A percentile compares a stretch with the other conserved stretches of the same genome.
phyloP scores from a whole-genome alignment of 2,113 vertebrate species.

The Pterocles gutturalis region DNA sequence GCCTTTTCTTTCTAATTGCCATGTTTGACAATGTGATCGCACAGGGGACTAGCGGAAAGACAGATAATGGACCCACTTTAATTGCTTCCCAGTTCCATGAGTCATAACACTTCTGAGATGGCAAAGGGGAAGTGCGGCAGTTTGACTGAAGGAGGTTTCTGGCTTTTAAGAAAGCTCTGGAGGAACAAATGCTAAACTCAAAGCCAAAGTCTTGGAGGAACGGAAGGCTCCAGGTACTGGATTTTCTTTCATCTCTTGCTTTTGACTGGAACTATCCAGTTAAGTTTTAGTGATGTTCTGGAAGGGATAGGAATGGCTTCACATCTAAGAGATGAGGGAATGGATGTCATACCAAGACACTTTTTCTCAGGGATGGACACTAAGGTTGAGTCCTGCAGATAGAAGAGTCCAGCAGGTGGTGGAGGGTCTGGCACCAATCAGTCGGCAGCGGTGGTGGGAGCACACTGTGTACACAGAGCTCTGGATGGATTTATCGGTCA shows the following conservation, averaged over 20 bases:
- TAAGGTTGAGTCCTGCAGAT: background rate
- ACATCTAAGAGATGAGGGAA: background rate
- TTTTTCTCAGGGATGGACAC: background rate
- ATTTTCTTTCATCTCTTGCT: slow-evolving; percentile 6
- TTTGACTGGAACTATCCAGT: background rate
- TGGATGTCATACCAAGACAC: background rate
- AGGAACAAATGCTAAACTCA: slow-evolving; percentile 11
- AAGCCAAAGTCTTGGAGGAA: slow-evolving; percentile 8
- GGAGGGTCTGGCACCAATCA: fast-evolving
- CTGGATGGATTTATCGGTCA: background rate
- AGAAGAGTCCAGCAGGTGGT: background rate
- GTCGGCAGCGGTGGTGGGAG: background rate
- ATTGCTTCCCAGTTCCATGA: slow-evolving; percentile 71
- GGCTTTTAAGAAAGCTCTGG: slow-evolving; percentile 56
- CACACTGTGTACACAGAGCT: fast-evolving
- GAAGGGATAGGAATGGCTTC: background rate
- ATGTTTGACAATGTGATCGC: slow-evolving; percentile 42
- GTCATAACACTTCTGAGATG: slow-evolving; percentile 50
- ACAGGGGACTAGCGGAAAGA: slow-evolving; percentile 22
- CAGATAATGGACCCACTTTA: slow-evolving; percentile 67
- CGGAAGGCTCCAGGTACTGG: background rate
- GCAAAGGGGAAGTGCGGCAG: slow-evolving; percentile 24
- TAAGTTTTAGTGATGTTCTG: background rate
- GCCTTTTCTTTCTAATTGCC: slow-evolving; percentile 71
- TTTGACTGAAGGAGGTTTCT: slow-evolving; percentile 27